Evolutionary conservation across 2,113 vertebrate genomes (phyloP).

Genomic region (Phycodurus eques): DNA sequence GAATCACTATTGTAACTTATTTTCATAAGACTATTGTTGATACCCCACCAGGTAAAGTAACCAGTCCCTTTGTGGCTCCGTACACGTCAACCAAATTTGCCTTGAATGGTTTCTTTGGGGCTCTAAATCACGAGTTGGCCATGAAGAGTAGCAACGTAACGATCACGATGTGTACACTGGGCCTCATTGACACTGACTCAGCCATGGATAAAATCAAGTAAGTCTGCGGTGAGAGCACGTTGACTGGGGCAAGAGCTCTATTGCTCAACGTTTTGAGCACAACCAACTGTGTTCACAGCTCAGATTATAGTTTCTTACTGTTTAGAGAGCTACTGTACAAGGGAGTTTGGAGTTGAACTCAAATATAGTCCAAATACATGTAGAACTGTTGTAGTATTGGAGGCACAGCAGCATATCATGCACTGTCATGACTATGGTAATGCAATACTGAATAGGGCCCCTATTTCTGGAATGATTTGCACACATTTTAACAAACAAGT

Average conservation of each 20-base stretch:
- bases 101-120: conserved; percentile 82
- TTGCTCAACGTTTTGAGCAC: neutral
- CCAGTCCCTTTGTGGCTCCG: conserved; percentile 72
- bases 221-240: conserved; percentile 12
- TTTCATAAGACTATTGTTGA: neutral
- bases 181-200: conserved; percentile 76
- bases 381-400: no score
- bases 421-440: no score
- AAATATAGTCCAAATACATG: neutral
- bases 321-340: neutral
- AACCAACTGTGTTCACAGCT: neutral
- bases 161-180: conserved; percentile 79
- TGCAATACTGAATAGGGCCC: no score
- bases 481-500: no score
- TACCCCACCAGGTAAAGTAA: conserved; percentile 71
- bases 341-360: neutral
- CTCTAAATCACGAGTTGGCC: conserved; percentile 76
- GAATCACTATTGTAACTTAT: neutral
- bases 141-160: conserved; percentile 79
- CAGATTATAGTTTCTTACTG: neutral
- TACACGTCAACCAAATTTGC: conserved; percentile 83
- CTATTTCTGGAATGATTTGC: no score
- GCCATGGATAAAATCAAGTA: conserved; percentile 77
- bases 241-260: neutral
- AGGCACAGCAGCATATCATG: no score